Evolutionary conservation across 2,888 invertebrate species (phyloP).

Genomic region (Acronicta leporina): DNA sequence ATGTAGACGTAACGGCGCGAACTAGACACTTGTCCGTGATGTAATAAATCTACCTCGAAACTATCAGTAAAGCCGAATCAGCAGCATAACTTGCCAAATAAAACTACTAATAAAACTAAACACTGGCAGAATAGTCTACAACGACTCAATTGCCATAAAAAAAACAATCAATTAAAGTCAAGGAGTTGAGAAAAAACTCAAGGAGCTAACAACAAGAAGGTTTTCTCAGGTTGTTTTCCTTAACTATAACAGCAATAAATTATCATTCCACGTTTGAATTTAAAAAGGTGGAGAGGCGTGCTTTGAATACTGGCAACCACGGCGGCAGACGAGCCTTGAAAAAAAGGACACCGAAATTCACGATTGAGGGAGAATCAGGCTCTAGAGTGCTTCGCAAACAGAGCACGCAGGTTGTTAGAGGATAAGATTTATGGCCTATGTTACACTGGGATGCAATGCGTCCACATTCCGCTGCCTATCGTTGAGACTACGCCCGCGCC

Average conservation of each 20-base stretch:
- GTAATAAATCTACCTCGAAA: background rate
- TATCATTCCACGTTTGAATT: too few relatives aligned
- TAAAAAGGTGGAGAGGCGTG: too few relatives aligned
- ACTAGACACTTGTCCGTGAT: slow-evolving; percentile 37
- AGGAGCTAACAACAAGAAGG: too few relatives aligned
- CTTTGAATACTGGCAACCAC: too few relatives aligned
- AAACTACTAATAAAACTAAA: too few relatives aligned
- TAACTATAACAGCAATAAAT: too few relatives aligned
- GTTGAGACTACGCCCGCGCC: slow-evolving; percentile 27
- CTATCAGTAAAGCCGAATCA: too few relatives aligned
- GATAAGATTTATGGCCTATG: slow-evolving; percentile 48
- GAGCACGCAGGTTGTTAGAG: slow-evolving; percentile 28
- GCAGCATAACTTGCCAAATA: too few relatives aligned
- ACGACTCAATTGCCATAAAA: too few relatives aligned
- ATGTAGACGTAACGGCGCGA: background rate
- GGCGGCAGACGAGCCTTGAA: background rate
- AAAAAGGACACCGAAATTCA: background rate
- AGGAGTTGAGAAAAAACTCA: too few relatives aligned
- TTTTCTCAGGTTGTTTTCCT: too few relatives aligned
- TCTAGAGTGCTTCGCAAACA: slow-evolving; percentile 37
- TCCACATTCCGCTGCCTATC: slow-evolving; percentile 45
- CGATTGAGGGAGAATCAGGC: slow-evolving; percentile 10
- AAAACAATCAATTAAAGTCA: background rate
- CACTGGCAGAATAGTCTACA: too few relatives aligned
- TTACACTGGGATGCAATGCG: slow-evolving; percentile 34